Evolutionary conservation across 1,140 invertebrate species (phyloP).

Genomic region (Cydia amplana): DNA sequence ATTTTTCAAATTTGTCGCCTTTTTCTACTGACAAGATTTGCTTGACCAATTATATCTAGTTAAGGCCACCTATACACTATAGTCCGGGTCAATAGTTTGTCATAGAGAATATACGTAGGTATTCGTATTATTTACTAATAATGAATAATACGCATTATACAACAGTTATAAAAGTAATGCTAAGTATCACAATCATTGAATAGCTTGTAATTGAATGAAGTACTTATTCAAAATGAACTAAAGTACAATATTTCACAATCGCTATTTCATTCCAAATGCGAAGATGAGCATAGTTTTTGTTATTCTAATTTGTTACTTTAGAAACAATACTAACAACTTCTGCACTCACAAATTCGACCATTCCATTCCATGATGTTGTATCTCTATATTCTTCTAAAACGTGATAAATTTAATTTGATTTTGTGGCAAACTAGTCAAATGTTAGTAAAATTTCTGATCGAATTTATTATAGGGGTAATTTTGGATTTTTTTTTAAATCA

Average conservation of each 20-base stretch:
- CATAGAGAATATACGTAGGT: too few species aligned
- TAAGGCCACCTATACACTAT: too few species aligned
- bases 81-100: too few species aligned
- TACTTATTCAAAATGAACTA: too few species aligned
- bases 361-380: not conserved
- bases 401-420: constrained; percentile 41
- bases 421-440: constrained; percentile 43
- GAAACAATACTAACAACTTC: not conserved
- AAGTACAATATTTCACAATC: not conserved
- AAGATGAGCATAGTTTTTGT: not conserved
- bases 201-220: too few species aligned
- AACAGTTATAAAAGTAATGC: too few species aligned
- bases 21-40: too few species aligned
- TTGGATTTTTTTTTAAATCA: constrained; percentile 18
- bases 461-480: constrained; percentile 32
- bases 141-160: too few species aligned
- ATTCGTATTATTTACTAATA: too few species aligned
- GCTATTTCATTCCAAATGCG: not conserved
- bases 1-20: too few species aligned
- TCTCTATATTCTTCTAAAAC: not conserved
- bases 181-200: too few species aligned
- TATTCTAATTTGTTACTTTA: not conserved
- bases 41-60: too few species aligned
- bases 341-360: not conserved
- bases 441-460: constrained; percentile 27